These are phyloP conservation scores for Littorina saxatilis DNA, from an alignment of 1,140 invertebrate species.

Conservation along the genomic window DNA sequence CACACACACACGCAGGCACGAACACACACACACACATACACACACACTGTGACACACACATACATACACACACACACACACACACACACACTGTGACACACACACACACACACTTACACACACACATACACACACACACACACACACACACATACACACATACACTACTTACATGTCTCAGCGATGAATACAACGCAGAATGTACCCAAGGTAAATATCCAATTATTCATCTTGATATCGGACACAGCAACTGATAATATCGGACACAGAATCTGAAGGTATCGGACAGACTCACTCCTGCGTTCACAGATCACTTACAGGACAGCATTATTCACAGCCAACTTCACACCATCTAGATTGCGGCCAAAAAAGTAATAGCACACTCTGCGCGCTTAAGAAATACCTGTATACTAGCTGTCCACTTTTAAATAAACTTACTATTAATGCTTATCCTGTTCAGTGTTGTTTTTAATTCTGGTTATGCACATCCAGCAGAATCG, in stretches of 20 bases:
- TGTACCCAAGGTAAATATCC: not conserved
- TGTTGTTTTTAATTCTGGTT: no score
- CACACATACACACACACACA: conserved; percentile 14
- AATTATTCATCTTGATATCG: not conserved
- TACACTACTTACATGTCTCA: not conserved
- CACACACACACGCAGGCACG: not conserved
- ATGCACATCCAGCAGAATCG: no score
- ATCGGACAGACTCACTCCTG: not conserved
- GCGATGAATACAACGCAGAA: not conserved
- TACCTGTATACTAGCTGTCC: no score
- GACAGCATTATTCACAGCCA: not conserved
- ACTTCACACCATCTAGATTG: no score
- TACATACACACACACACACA: not conserved
- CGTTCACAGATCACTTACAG: no score
- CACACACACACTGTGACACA: not conserved
- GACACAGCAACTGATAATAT: not conserved
- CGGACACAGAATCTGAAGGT: not conserved
- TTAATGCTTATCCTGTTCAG: no score
- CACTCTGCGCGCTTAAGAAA: no score
- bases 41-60: not conserved
- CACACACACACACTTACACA: not conserved
- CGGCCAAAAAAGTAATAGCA: no score
- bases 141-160: not conserved
- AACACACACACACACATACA: not conserved
- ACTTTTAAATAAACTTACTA: no score